Percentiles rank a stretch among this genome's conserved stretches.
phyloP scores from a whole-genome alignment of 1,140 invertebrate genomes.

The Eupristina koningsbergeri region DNA sequence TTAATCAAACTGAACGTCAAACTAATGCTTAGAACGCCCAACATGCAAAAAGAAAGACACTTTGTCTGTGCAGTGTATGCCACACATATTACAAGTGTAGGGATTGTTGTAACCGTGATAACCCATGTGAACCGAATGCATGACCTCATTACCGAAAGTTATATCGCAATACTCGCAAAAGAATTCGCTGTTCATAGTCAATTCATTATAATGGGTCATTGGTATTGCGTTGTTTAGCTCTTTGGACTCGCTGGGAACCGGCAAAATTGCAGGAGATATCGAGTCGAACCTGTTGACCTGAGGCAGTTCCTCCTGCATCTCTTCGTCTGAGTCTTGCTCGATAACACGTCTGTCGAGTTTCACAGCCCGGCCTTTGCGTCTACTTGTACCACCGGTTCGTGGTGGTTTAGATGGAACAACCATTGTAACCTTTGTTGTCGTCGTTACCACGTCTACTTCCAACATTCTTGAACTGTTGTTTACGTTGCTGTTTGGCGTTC shows the following conservation, averaged over 20 bases:
- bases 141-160: slow-evolving; percentile 88
- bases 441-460: too few relatives aligned
- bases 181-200: slow-evolving; percentile 13
- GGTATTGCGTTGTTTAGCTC: not conserved
- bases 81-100: slow-evolving; percentile 96
- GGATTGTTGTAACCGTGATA: slow-evolving; percentile 93
- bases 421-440: too few relatives aligned
- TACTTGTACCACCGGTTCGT: slow-evolving; percentile 72
- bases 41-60: slow-evolving; percentile 95
- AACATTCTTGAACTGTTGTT: too few relatives aligned
- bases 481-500: too few relatives aligned
- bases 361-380: slow-evolving; percentile 85
- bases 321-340: slow-evolving; percentile 69
- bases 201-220: not conserved
- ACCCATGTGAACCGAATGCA: slow-evolving; percentile 97
- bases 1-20: not conserved
- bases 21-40: slow-evolving; percentile 83
- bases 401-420: not conserved
- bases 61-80: slow-evolving; percentile 84
- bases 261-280: not conserved
- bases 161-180: slow-evolving; percentile 91
- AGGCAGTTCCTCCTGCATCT: slow-evolving; percentile 57
- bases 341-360: slow-evolving; percentile 80
- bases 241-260: not conserved
- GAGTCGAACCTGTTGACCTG: not conserved